phyloP scores from a whole-genome alignment of 2,888 invertebrate species.

The Drosophila paramelanica region DNA sequence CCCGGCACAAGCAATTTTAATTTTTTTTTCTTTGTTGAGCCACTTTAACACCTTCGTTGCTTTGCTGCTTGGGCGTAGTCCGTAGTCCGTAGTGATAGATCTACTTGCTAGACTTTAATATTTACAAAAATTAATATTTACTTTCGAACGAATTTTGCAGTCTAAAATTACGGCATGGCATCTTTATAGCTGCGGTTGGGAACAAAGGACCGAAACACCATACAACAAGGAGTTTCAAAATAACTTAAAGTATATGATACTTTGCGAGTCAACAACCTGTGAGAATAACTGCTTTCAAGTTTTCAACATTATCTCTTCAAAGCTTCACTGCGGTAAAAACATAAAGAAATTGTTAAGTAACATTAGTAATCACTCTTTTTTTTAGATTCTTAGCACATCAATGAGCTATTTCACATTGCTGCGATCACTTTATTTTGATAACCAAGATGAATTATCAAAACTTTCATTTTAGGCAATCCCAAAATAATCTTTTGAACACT shows the following conservation, averaged over 20 bases:
- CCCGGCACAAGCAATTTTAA: too few species aligned
- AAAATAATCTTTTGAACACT: too few species aligned
- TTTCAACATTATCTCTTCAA: constrained; percentile 83
- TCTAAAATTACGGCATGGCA: constrained; percentile 76
- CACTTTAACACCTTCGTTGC: too few species aligned
- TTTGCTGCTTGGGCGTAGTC: too few species aligned
- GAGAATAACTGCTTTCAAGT: constrained; percentile 83
- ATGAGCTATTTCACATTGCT: constrained; percentile 84
- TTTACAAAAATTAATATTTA: too few species aligned
- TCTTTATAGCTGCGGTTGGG: constrained; percentile 83
- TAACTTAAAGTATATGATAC: constrained; percentile 79
- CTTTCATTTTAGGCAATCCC: too few species aligned
- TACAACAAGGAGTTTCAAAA: constrained; percentile 63
- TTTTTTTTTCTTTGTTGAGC: too few species aligned
- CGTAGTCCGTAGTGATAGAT: too few species aligned
- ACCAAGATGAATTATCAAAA: constrained; percentile 36
- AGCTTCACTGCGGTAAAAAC: constrained; percentile 81
- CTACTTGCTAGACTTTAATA: too few species aligned
- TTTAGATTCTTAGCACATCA: constrained; percentile 83
- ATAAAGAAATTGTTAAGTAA: not conserved
- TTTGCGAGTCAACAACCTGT: constrained; percentile 83
- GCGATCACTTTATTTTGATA: constrained; percentile 77
- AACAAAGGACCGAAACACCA: constrained; percentile 40
- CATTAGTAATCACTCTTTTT: not conserved
- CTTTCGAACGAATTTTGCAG: constrained; percentile 40